Evolutionary conservation across 2,797 vertebrate species (phyloP), one percentile per base, ranked within the genome.

Genomic region (Hippopotamyrus pictus): DNA sequence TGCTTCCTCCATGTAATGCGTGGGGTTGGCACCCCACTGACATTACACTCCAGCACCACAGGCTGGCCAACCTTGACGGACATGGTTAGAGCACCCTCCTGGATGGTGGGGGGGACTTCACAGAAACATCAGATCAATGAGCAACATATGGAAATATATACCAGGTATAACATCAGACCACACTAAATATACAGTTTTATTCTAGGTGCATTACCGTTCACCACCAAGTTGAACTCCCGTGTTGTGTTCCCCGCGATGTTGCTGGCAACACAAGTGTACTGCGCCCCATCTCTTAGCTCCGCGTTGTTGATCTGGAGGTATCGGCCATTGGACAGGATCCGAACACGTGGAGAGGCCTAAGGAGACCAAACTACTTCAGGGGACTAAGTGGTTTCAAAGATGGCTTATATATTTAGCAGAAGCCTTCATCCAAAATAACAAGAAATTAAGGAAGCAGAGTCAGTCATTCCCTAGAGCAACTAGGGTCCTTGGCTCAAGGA

Each of bases 271-370:
- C 98, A 99, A 0, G 95, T 98, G 87, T 99, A 99, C 91, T 92
- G 96, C 86, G 97, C 99, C 1, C 92, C 90, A 90, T 99, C 98
- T 0, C 92, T 92, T 17, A 98, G 95, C 54, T 97, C 97, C 1
- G 97, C 98, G 0, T 97, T 96, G 92, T 99, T 98, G 94, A 99
- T 97, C 94, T 99, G 98, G 90, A 99, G 92, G 92, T 99, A 99
- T 89, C 97, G 96, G 3, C 98, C 97, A 0, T 85, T 91, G 76
- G 99, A 99, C 0, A 99, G 94, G 92, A 99, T 93, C 4, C 97
- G 96, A n/a, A 99, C 92, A 17, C 98, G 96, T 76, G 97, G 95
- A 29, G 96, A 97, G 54, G 96, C 96, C 98, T 99, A 85, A 29
- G 59, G 11, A 53, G 62, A 92, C 89, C 7, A 69, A 22, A 41